A percentile compares a stretch with the other conserved stretches of the same genome.
These are phyloP conservation scores for Poeciliopsis gracilis DNA, from an alignment of 2,797 vertebrate species.

Conservation along the genomic window DNA sequence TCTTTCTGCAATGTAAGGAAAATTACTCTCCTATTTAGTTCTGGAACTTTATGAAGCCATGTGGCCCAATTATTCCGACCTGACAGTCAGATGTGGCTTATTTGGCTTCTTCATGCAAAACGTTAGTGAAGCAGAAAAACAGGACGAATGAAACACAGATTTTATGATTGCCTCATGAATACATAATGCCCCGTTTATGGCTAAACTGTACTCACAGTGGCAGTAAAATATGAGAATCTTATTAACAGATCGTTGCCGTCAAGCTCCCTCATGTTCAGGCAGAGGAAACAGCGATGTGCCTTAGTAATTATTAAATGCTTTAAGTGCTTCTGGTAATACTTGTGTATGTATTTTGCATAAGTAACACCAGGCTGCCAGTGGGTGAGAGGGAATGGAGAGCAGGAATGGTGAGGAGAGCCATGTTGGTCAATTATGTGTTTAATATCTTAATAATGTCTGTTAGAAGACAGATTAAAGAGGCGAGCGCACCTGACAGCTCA, in stretches of 20 bases:
- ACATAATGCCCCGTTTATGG: slow-evolving; percentile 75
- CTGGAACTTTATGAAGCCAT: slow-evolving; percentile 28
- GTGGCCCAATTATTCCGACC: slow-evolving; percentile 44
- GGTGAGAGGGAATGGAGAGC: slow-evolving; percentile 35
- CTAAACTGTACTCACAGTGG: slow-evolving; percentile 70
- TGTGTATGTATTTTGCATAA: slow-evolving; percentile 83
- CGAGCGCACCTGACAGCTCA: slow-evolving; percentile 55
- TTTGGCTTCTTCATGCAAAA: slow-evolving; percentile 55
- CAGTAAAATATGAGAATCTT: slow-evolving; percentile 72
- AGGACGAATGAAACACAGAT: slow-evolving; percentile 67
- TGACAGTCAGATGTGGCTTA: slow-evolving; percentile 53
- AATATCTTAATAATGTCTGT: slow-evolving; percentile 72
- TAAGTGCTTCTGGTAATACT: slow-evolving; percentile 82
- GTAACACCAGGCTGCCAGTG: slow-evolving; percentile 62
- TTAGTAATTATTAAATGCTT: slow-evolving; percentile 85
- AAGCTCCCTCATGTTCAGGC: slow-evolving; percentile 67
- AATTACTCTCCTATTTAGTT: slow-evolving; percentile 6
- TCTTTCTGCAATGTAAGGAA: slow-evolving; percentile 4
- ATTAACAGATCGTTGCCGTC: slow-evolving; percentile 76
- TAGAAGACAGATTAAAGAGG: slow-evolving; percentile 62
- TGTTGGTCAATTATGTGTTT: slow-evolving; percentile 71
- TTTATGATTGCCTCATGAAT: slow-evolving; percentile 80
- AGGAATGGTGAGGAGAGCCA: slow-evolving; percentile 37
- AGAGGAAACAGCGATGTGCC: slow-evolving; percentile 53
- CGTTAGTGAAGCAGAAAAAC: slow-evolving; percentile 66